phyloP scores from a whole-genome alignment of 2,113 vertebrate genomes.

The Rostratula benghalensis region DNA sequence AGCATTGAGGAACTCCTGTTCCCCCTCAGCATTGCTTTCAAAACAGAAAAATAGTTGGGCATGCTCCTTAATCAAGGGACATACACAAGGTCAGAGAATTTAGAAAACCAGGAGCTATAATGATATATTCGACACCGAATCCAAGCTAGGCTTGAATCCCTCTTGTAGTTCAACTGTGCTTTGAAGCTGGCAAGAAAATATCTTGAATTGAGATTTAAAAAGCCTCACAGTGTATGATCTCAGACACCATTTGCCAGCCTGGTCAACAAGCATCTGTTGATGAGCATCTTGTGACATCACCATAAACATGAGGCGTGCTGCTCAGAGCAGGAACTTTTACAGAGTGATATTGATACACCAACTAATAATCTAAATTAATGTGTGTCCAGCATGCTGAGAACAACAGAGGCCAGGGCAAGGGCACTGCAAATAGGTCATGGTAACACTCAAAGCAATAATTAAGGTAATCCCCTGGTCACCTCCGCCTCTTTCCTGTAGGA shows the following conservation, averaged over 20 bases:
- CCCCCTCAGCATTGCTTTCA: background rate
- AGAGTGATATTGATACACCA: background rate
- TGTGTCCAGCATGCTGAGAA: background rate
- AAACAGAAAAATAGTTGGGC: background rate
- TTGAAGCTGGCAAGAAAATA: background rate
- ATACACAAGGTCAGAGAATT: background rate
- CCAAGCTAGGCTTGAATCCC: background rate
- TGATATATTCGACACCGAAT: background rate
- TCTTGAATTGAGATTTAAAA: background rate
- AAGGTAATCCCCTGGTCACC: background rate
- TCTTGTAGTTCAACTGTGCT: background rate
- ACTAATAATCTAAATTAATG: background rate
- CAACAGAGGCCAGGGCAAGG: background rate
- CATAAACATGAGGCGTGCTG: background rate
- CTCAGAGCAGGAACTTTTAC: background rate
- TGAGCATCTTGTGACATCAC: background rate
- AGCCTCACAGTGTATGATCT: background rate
- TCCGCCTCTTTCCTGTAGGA: background rate
- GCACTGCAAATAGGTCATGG: background rate
- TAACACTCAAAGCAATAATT: background rate
- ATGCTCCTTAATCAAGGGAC: background rate
- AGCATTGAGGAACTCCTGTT: background rate
- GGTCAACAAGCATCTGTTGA: slow-evolving; percentile 6
- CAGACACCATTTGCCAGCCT: background rate
- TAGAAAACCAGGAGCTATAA: background rate